Evolutionary conservation across 2,113 vertebrate genomes (phyloP), one percentile per base, ranked within the genome.

Genomic region (Phalacrocorax carbo): DNA sequence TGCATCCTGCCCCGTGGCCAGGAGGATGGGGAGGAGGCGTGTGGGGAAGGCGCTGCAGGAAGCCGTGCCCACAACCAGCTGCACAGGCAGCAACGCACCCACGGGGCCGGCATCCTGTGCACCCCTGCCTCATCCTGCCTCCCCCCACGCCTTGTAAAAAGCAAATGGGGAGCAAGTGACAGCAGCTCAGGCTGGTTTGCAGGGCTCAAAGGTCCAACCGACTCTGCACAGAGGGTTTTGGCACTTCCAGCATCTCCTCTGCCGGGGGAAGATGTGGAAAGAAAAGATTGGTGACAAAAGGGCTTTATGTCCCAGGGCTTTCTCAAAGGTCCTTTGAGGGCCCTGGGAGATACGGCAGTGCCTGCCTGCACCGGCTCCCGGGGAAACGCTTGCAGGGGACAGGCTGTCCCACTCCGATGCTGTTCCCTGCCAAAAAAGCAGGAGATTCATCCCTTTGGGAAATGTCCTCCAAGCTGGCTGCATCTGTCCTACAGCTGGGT

Each of bases 311-410:
- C 64, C 64, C 29, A 9, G 83, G 69, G 54, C 52, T 84, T 57
- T 77, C 88, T 81, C 76, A 57, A 84, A 68, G 69, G 25, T 57
- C 10, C 68, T 88, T 87, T 38, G 84, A 86, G 52, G 57, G 71
- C 46, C 62, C 49, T 1, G 7, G 77, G 80, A 66, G 73, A 84
- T 46, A 15, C 0, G 9, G 66, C 51, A 51, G 54, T 3, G 38
- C 65, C 70, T 71, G 71, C 66, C 64, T 3, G 4, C 49, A 17
- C 15, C 5, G 6, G 82, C 58, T 84, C 82, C 90, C 8, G 4
- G 26, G 82, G 51, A 68, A 76, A 69, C 1, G 2, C n/a, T 70
- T 7, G 0, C 13, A 1, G 21, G 68, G 82, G 15, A 54, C 26
- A 5, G 80, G 66, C 48, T 38, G 64, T 42, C 26, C 62, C 3